phyloP scores from a whole-genome alignment of 2,888 invertebrate species.

The Sycophila texana region DNA sequence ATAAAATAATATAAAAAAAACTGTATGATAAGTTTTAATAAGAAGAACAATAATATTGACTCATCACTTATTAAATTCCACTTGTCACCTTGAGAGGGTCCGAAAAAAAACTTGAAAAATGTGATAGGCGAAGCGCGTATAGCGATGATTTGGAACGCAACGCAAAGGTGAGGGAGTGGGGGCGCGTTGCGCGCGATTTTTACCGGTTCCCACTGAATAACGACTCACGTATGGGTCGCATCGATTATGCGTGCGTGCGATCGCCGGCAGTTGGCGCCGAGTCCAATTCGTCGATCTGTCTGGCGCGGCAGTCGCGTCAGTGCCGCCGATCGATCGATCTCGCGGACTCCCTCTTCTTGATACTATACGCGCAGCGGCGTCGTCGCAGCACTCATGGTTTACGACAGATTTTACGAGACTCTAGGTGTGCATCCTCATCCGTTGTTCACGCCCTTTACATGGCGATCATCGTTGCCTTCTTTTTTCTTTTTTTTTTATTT shows the following conservation, averaged over 20 bases:
- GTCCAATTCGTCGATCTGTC: no score
- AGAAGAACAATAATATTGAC: no score
- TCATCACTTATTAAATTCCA: no score
- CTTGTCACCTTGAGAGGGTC: no score
- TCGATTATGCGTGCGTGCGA: constrained; percentile 34
- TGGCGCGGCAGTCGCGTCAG: constrained; percentile 29
- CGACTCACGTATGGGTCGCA: background rate
- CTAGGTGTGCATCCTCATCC: no score
- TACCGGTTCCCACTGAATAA: constrained; percentile 52
- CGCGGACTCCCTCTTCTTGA: background rate
- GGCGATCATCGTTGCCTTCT: no score
- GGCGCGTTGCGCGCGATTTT: constrained; percentile 23
- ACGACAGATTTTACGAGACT: no score
- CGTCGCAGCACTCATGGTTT: no score
- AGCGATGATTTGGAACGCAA: background rate
- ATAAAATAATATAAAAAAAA: no score
- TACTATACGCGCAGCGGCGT: background rate
- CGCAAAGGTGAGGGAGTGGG: background rate
- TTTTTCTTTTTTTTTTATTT: no score
- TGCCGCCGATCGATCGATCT: constrained; percentile 42
- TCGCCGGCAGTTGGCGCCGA: background rate
- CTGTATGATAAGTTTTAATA: no score
- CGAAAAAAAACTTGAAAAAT: constrained; percentile 6
- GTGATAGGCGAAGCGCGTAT: background rate
- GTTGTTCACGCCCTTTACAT: no score